Percentiles rank a stretch among this genome's conserved stretches.
phyloP scores from a whole-genome alignment of 2,888 invertebrate species.

The Pheosia tremula region DNA sequence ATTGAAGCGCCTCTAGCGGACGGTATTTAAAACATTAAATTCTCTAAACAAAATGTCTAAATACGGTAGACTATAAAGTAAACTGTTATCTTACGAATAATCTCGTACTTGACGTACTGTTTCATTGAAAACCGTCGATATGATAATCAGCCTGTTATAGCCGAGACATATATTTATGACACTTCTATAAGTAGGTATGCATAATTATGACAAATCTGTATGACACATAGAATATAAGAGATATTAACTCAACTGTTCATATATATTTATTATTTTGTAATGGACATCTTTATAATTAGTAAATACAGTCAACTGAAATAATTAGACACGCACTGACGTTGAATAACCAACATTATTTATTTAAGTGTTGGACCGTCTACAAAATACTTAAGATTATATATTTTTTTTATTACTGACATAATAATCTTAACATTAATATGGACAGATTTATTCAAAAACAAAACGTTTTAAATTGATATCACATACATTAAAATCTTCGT shows the following conservation, averaged over 20 bases:
- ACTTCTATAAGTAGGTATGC: constrained; percentile 13
- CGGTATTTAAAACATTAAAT: too few relatives aligned
- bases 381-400: constrained; percentile 41
- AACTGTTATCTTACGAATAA: too few relatives aligned
- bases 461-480: constrained; percentile 64
- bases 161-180: constrained; percentile 6
- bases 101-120: too few relatives aligned
- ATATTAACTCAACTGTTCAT: constrained; percentile 17
- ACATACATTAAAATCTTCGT: constrained; percentile 56
- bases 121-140: too few relatives aligned
- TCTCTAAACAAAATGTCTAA: too few relatives aligned
- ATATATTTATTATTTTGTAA: constrained; percentile 24
- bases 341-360: constrained; percentile 22
- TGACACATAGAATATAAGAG: constrained; percentile 25
- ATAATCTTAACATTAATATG: constrained; percentile 53
- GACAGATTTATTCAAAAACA: constrained; percentile 69
- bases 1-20: too few relatives aligned
- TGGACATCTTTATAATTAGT: constrained; percentile 21
- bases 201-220: constrained; percentile 21
- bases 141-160: too few relatives aligned
- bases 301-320: constrained; percentile 25
- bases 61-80: too few relatives aligned
- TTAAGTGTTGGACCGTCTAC: constrained; percentile 31
- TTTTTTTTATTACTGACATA: constrained; percentile 26
- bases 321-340: constrained; percentile 21